Evolutionary conservation across 2,888 invertebrate species (phyloP).

Genomic region (Auanema sp.): DNA sequence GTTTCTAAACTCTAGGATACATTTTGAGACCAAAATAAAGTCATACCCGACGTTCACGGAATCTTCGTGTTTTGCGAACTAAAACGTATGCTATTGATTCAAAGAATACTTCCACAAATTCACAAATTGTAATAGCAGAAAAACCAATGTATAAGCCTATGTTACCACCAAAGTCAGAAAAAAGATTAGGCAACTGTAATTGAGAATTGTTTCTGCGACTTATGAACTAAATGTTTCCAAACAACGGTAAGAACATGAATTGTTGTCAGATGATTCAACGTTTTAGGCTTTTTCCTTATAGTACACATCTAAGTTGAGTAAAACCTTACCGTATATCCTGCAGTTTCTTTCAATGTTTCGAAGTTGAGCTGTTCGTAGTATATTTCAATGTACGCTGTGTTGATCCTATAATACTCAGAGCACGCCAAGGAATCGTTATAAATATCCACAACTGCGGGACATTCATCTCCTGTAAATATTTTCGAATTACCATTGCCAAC

Average conservation of each 20-base stretch:
- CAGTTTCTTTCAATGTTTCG: slow-evolving; percentile 62
- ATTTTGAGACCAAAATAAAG: no score
- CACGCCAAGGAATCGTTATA: slow-evolving; percentile 59
- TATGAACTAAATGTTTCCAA: slow-evolving; percentile 9
- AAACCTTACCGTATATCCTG: slow-evolving; percentile 59
- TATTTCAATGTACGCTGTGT: slow-evolving; percentile 64
- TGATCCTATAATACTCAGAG: slow-evolving; percentile 59
- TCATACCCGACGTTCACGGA: no score
- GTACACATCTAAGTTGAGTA: neutral
- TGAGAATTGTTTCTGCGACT: no score
- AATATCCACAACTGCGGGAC: slow-evolving; percentile 54
- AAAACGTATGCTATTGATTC: slow-evolving; percentile 16
- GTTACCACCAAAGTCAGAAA: slow-evolving; percentile 64
- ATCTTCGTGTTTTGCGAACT: slow-evolving; percentile 14
- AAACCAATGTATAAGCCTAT: slow-evolving; percentile 65
- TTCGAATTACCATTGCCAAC: neutral
- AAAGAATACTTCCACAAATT: slow-evolving; percentile 38
- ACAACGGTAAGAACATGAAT: no score
- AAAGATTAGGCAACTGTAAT: slow-evolving; percentile 61
- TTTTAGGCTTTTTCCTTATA: slow-evolving; percentile 14
- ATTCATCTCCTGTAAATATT: slow-evolving; percentile 40
- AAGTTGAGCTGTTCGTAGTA: slow-evolving; percentile 65
- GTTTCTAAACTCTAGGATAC: no score
- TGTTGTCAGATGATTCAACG: neutral
- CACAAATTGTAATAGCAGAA: slow-evolving; percentile 53